These are phyloP conservation scores for Ophion slaviceki DNA, from an alignment of 2,888 invertebrate genomes.

Conservation along the genomic window DNA sequence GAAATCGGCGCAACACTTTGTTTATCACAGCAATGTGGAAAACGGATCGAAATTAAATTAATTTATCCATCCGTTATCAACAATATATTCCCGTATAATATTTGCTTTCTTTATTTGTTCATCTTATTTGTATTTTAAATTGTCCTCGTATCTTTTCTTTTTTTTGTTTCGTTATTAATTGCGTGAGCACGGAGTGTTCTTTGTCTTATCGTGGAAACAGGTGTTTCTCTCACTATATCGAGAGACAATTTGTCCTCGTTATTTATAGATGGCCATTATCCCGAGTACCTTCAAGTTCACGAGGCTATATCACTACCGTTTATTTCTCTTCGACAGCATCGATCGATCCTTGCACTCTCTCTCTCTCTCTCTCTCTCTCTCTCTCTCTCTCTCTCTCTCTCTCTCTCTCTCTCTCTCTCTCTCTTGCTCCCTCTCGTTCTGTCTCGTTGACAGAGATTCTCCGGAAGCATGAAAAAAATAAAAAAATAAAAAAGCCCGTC, in stretches of 20 bases:
- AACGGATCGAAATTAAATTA: slow-evolving; percentile 26
- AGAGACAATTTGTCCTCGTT: slow-evolving; percentile 36
- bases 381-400: not conserved
- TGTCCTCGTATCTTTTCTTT: not conserved
- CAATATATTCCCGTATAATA: not conserved
- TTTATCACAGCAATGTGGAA: slow-evolving; percentile 58
- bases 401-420: not conserved
- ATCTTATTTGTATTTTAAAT: too few species aligned
- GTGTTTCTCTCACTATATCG: slow-evolving; percentile 18
- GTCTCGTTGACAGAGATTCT: not conserved
- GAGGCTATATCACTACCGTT: slow-evolving; percentile 30
- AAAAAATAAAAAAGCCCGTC: not conserved
- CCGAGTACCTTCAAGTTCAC: slow-evolving; percentile 46
- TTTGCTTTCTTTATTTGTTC: not conserved
- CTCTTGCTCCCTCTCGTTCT: not conserved
- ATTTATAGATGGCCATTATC: slow-evolving; percentile 48
- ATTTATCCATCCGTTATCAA: not conserved
- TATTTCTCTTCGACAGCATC: slow-evolving; percentile 47
- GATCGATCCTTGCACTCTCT: slow-evolving; percentile 44
- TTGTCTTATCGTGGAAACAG: slow-evolving; percentile 23
- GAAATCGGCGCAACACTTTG: slow-evolving; percentile 35
- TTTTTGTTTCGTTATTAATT: not conserved
- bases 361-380: not conserved
- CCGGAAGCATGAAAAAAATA: not conserved
- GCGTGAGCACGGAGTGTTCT: not conserved